Conservation (phyloP, 2,113 vertebrate genomes). For the Boulengeromyrus knoepffleri region DNA sequence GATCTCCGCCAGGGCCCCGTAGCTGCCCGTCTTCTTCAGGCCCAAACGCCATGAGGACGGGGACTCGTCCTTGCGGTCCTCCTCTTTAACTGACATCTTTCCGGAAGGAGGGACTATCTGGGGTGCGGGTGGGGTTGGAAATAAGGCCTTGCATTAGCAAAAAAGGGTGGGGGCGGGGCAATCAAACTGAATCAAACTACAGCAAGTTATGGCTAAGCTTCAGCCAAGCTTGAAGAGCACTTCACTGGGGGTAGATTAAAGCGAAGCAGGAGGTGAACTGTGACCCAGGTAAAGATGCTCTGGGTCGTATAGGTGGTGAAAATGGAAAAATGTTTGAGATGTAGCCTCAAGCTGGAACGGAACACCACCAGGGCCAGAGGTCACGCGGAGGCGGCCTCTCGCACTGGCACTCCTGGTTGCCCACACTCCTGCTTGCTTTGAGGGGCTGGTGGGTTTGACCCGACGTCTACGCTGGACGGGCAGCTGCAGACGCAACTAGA, state of each 20-base stretch:
- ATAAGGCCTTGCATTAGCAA: background rate
- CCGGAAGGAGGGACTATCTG: slow-evolving; percentile 71
- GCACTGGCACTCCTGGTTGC: background rate
- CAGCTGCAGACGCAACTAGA: slow-evolving; percentile 5
- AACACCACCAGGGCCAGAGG: background rate
- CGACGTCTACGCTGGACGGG: background rate
- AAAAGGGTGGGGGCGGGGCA: background rate
- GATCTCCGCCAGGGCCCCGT: slow-evolving; percentile 91
- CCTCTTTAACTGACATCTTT: slow-evolving; percentile 83
- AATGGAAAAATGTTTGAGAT: background rate
- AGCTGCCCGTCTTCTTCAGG: slow-evolving; percentile 94
- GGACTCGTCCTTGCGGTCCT: slow-evolving; percentile 91
- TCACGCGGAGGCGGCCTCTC: background rate
- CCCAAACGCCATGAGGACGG: slow-evolving; percentile 89
- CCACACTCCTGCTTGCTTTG: slow-evolving; percentile 6
- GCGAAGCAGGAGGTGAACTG: background rate
- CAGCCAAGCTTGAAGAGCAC: background rate
- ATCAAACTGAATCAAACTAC: background rate
- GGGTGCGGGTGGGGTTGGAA: background rate
- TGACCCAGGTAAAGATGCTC: background rate
- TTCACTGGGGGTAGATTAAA: background rate
- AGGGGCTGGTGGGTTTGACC: background rate
- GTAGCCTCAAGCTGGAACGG: background rate
- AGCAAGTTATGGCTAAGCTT: background rate
- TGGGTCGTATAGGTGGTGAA: background rate